These are phyloP conservation scores for Alosa sapidissima DNA, from an alignment of 2,797 vertebrate genomes.

Conservation along the genomic window DNA sequence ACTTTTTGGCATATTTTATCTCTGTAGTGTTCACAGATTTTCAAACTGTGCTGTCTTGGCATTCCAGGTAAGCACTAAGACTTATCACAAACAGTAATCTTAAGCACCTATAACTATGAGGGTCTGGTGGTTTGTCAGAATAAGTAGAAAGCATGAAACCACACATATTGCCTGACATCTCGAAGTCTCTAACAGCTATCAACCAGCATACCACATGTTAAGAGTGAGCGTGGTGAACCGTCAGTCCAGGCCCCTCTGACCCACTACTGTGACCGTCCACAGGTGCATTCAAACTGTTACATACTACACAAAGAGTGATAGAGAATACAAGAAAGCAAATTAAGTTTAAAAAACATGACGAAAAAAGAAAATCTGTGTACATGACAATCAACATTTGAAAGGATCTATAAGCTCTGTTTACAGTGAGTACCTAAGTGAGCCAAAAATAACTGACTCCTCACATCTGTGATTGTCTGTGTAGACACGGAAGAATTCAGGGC, in stretches of 20 bases:
- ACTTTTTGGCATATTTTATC: constrained; percentile 24
- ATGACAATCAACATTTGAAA: neutral
- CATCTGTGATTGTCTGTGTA: neutral
- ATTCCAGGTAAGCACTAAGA: neutral
- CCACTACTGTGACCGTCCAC: neutral
- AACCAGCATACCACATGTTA: no score
- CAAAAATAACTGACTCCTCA: constrained; percentile 1
- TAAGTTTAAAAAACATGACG: neutral
- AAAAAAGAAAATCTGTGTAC: neutral
- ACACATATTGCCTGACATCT: no score
- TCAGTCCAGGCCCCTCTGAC: neutral
- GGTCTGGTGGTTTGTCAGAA: neutral
- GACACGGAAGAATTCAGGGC: neutral
- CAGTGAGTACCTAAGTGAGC: neutral
- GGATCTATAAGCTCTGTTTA: neutral
- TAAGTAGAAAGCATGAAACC: neutral
- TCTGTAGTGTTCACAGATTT: neutral
- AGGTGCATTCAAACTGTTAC: neutral
- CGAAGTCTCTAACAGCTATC: no score
- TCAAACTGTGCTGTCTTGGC: constrained; percentile 1
- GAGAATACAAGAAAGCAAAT: neutral
- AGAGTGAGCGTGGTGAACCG: neutral
- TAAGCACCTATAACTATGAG: neutral
- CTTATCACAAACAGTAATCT: neutral
- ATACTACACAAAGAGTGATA: neutral